Percentiles rank a stretch among this genome's conserved stretches.
Conservation (phyloP, 2,113 vertebrate species). For the Rhinoderma darwinii region DNA sequence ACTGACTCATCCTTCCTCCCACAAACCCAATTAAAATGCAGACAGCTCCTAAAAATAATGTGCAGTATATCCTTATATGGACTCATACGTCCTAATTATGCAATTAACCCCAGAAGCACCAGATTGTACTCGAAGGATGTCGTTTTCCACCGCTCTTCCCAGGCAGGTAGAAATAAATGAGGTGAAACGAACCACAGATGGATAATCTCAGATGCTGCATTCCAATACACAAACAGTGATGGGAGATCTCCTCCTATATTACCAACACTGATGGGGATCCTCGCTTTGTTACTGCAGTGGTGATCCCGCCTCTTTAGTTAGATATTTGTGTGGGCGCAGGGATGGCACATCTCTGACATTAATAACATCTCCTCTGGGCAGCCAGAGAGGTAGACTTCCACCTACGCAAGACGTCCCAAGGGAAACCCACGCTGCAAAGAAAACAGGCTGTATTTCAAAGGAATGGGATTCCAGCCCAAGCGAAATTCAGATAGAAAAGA, state of each 20-base stretch:
- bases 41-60: constrained; percentile 49
- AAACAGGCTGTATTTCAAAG: constrained; percentile 55
- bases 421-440: constrained; percentile 48
- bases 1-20: constrained; percentile 57
- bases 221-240: constrained; percentile 47
- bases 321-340: constrained; percentile 60
- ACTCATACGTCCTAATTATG: constrained; percentile 38
- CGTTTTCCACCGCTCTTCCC: not conserved
- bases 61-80: constrained; percentile 50
- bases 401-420: constrained; percentile 55
- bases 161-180: constrained; percentile 8
- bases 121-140: not conserved
- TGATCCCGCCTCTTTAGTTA: constrained; percentile 55
- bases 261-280: constrained; percentile 50
- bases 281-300: constrained; percentile 37
- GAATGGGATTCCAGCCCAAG: constrained; percentile 58
- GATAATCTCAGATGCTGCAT: constrained; percentile 23
- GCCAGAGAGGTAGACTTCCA: constrained; percentile 47
- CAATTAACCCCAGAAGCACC: constrained; percentile 39
- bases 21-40: constrained; percentile 53
- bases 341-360: constrained; percentile 59
- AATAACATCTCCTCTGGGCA: constrained; percentile 50
- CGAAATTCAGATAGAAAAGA: constrained; percentile 45
- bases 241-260: constrained; percentile 47
- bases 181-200: not conserved